A percentile compares a stretch with the other conserved stretches of the same genome.
Evolutionary conservation across 2,888 invertebrate genomes (phyloP).

Genomic region (Cyclophora albipunctata): DNA sequence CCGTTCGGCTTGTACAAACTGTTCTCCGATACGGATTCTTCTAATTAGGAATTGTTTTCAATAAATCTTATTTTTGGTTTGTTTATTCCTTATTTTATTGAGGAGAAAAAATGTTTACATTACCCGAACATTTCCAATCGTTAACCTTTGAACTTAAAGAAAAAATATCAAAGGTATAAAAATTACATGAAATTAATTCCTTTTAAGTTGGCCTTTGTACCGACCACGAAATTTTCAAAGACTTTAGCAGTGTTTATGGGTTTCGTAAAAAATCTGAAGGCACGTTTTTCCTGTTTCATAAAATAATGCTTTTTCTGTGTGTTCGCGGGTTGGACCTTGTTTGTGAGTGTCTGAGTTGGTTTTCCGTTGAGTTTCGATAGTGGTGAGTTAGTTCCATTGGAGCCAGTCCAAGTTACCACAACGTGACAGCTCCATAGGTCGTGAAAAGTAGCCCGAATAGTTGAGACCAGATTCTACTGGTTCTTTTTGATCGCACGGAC

Average conservation of each 20-base stretch:
- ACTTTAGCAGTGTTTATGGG: constrained; percentile 9
- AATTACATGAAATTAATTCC: constrained; percentile 1
- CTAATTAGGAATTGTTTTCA: constrained; percentile 1
- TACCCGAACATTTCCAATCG: no score
- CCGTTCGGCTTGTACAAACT: constrained; percentile 79
- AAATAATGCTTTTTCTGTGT: not conserved
- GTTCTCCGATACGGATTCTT: constrained; percentile 58
- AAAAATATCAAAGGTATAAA: constrained; percentile 5
- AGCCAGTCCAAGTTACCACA: constrained; percentile 28
- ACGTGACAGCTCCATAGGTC: constrained; percentile 40
- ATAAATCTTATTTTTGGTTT: not conserved
- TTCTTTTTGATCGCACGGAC: constrained; percentile 13
- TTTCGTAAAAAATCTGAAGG: constrained; percentile 9
- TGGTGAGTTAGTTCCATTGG: constrained; percentile 19
- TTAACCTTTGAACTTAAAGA: not conserved
- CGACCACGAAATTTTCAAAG: constrained; percentile 12
- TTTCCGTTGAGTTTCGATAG: not conserved
- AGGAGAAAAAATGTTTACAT: no score
- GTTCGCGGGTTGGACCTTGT: no score
- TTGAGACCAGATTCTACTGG: constrained; percentile 22
- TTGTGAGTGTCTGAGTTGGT: no score
- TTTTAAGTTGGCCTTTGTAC: constrained; percentile 5
- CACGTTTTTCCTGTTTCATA: constrained; percentile 9
- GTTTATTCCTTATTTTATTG: not conserved
- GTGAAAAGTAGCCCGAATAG: constrained; percentile 41